Evolutionary conservation across 1,140 invertebrate species (phyloP).

Genomic region (Drosophila obscura): DNA sequence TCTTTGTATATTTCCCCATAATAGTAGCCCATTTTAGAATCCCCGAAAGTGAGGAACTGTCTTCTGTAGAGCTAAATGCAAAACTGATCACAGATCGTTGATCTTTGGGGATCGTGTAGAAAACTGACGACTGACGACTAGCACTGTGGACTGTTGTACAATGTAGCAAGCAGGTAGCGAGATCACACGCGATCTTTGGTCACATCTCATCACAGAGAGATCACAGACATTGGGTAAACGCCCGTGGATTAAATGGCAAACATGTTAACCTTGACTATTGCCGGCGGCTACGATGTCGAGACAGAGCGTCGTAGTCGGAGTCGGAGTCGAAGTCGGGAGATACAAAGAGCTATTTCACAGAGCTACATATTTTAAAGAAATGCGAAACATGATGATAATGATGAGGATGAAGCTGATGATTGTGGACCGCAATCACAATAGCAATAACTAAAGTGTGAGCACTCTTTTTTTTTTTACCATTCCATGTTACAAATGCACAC

Average conservation of each 20-base stretch:
- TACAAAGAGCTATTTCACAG: conserved; percentile 16
- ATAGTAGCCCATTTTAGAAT: no score
- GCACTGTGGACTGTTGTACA: no score
- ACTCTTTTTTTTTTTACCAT: conserved; percentile 16
- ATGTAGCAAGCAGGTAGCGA: no score
- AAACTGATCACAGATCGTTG: no score
- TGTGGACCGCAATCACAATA: no score
- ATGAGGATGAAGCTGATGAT: neutral
- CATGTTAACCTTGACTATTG: conserved; percentile 61
- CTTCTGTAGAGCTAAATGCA: no score
- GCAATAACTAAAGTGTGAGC: conserved; percentile 33
- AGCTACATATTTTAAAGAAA: conserved; percentile 26
- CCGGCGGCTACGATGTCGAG: conserved; percentile 28
- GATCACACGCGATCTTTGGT: no score
- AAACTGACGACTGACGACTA: no score
- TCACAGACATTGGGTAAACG: conserved; percentile 25
- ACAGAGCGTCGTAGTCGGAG: conserved; percentile 25
- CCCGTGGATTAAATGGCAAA: conserved; percentile 32
- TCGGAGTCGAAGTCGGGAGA: conserved; percentile 16
- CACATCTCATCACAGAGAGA: no score
- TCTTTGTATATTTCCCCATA: no score
- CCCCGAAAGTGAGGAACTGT: no score
- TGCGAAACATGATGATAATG: conserved; percentile 10
- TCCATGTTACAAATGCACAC: conserved; percentile 10
- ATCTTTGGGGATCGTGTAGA: no score